Evolutionary conservation across 2,113 vertebrate genomes (phyloP), one percentile per base, ranked within the genome.

Genomic region (Prunella fulvescens): DNA sequence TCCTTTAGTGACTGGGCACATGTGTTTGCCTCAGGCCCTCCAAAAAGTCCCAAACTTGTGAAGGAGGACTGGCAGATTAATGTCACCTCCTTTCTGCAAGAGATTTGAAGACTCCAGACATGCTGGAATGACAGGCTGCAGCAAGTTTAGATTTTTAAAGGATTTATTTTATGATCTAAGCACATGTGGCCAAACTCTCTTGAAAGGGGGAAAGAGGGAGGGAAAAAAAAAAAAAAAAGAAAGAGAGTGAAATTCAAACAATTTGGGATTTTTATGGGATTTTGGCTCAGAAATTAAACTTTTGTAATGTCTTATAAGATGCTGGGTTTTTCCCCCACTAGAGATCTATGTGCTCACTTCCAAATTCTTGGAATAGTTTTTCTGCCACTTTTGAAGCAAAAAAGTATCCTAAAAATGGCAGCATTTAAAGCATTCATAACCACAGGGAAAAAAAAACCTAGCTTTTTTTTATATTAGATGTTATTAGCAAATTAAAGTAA

Each of bases 21-120:
- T 96, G 96, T 94, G 97, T 96, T 98, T 96, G 98, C 98, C 98
- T 96, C 89, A 50, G 98, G 98, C 97, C 97, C 97, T 97, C 95
- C 48, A 94, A 97, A 97, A 86, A 98, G 93, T 93, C 95, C 95
- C 82, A 57, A 74, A 95, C 92, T 96, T 95, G 97, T 93, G 96
- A 96, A 90, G 86, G 90, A 98, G 73, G 96, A 93, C 92, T 97
- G 94, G 74, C 96, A 98, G 88, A 91, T 97, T 95, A 93, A 95
- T 93, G 92, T 96, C 96, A 97, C 93, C 94, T 82, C n/a, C 33
- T 67, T 94, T 95, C 96, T 87, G 62, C 18, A 53, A 66, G 40
- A 96, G 90, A 93, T 97, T 96, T 97, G 96, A 96, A 96, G 97
- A 98, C 95, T 92, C 86, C 95, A 93, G 89, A 88, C 94, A 90